phyloP scores from a whole-genome alignment of 2,113 vertebrate species.

The Cygnus atratus region DNA sequence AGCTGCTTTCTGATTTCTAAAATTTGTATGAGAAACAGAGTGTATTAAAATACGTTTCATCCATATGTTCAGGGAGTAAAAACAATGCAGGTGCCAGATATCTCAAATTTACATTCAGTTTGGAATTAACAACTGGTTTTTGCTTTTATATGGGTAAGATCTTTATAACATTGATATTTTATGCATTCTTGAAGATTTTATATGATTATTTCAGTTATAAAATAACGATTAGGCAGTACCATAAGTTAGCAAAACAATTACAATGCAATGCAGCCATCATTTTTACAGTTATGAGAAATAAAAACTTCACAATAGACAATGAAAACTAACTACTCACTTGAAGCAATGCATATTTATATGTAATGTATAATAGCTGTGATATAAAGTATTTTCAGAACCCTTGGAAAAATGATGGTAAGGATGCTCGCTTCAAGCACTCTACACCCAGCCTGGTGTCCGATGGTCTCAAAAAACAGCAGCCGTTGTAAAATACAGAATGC shows the following conservation, averaged over 20 bases:
- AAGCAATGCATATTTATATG: not conserved
- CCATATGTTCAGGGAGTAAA: not conserved
- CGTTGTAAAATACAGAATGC: not conserved
- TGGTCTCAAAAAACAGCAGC: not conserved
- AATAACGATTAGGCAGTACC: not conserved
- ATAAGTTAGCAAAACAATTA: not conserved
- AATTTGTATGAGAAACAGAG: slow-evolving; percentile 16
- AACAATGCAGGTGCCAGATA: not conserved
- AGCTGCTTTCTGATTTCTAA: slow-evolving; percentile 1
- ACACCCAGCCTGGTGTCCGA: not conserved
- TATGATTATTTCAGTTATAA: not conserved
- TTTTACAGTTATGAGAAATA: not conserved
- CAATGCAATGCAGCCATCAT: not conserved
- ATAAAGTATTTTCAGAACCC: not conserved
- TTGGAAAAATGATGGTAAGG: not conserved
- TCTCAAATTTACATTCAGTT: not conserved
- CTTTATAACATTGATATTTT: not conserved
- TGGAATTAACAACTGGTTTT: not conserved
- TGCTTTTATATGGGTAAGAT: not conserved
- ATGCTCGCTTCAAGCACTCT: not conserved
- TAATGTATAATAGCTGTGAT: not conserved
- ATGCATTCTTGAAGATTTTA: not conserved
- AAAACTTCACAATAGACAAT: not conserved
- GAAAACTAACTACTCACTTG: not conserved
- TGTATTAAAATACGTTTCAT: slow-evolving; percentile 19